phyloP scores from a whole-genome alignment of 2,113 vertebrate genomes.

The Etheostoma spectabile region DNA sequence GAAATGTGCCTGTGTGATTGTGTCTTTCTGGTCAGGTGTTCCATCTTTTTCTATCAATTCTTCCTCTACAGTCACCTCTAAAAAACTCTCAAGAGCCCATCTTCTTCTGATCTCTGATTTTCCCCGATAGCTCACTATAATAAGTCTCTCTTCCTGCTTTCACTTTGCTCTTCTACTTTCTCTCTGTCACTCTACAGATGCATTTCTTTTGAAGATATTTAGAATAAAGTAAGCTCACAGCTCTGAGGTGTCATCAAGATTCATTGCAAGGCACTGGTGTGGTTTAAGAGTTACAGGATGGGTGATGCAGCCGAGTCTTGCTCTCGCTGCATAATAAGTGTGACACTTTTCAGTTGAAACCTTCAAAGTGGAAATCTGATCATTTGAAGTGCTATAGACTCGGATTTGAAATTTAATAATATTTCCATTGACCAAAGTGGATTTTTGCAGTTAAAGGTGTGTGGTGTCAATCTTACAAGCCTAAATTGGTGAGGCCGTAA shows the following conservation, averaged over 20 bases:
- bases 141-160: constrained; percentile 22
- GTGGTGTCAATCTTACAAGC: neutral
- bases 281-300: constrained; percentile 64
- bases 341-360: constrained; percentile 65
- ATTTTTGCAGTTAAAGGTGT: neutral
- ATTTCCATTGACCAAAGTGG: constrained; percentile 9
- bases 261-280: constrained; percentile 61
- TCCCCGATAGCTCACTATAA: constrained; percentile 41
- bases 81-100: constrained; percentile 45
- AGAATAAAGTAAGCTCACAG: constrained; percentile 67
- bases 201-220: constrained; percentile 75
- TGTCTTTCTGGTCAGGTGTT: neutral
- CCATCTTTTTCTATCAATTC: constrained; percentile 47
- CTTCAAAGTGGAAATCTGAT: constrained; percentile 44
- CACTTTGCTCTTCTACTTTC: constrained; percentile 35
- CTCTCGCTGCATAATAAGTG: constrained; percentile 59
- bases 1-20: neutral
- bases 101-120: constrained; percentile 53
- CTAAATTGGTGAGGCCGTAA: neutral
- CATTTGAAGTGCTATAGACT: constrained; percentile 42
- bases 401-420: neutral
- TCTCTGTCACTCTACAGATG: constrained; percentile 51
- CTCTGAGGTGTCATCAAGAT: constrained; percentile 65
- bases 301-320: constrained; percentile 56
- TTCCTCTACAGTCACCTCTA: constrained; percentile 43